Base-by-base conservation (phyloP, 2,113 vertebrate genomes). In the Ibidorhyncha struthersii region DNA sequence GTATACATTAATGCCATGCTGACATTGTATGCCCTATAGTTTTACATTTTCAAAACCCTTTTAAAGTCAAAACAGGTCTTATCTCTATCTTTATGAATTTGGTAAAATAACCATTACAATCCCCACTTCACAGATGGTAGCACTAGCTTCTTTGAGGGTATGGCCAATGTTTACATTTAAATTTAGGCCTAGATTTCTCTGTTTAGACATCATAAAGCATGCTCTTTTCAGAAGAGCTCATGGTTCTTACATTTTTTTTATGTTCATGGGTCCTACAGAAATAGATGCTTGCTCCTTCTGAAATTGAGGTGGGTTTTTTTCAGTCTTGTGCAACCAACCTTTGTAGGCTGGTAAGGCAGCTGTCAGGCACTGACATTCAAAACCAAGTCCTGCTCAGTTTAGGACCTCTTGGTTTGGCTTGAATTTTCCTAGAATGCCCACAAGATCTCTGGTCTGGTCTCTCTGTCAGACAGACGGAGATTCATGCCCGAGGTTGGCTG, bases 401-500 rank as follows among this genome's bases (percentile, higher is more conserved):
- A 86, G 76, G 59, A 50, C n/a, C n/a, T 91, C 41, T 89, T 81
- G 20, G 7, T 86, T 91, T 92, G 29, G 23, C 72, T 58, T 67
- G 41, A 43, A 26, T 83, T 94, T 84, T 83, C 63, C 29, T 45
- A 6, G 19, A 49, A 22, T 45, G 29, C 22, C 69, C 38, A 29
- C 14, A 38, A 58, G 47, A 67, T 15, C n/a, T 92, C 34, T 83
- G 76, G 38, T 66, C 66, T 80, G 61, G 59, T 41, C 16, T 88
- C 22, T 58, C 30, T 78, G 29, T 78, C 55, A 53, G 52, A 59
- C 63, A 65, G 41, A 62, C 23, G 76, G 56, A 86, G n/a, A 16
- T 50, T 63, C 0, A 0, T 43, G 61, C 59, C 30, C 0, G 1
- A 62, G 29, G 7, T 80, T 3, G 1, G 49, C 36, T 43, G 63